Conservation (phyloP, 2,888 invertebrate genomes). For the Neoaliturus tenellus region DNA sequence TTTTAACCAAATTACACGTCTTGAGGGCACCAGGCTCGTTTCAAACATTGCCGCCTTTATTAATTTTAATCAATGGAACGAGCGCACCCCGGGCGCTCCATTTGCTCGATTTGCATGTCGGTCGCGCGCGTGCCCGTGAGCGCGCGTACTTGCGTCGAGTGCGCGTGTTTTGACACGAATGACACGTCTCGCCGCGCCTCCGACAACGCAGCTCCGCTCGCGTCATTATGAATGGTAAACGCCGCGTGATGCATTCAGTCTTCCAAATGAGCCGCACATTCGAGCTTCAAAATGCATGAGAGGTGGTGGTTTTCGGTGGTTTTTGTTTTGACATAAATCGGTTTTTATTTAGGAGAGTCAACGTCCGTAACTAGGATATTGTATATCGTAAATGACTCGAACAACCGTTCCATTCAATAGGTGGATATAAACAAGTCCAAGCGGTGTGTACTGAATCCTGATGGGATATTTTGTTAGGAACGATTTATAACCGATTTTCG, state of each 20-base stretch:
- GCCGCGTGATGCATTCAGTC: constrained; percentile 9
- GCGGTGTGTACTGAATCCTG: no score
- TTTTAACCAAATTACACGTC: neutral
- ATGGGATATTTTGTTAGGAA: no score
- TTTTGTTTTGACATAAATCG: no score
- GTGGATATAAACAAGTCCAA: no score
- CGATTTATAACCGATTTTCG: no score
- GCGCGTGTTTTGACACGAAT: neutral
- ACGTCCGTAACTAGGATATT: no score
- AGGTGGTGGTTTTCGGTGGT: neutral
- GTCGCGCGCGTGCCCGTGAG: neutral
- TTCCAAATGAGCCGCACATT: neutral
- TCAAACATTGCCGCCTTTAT: neutral
- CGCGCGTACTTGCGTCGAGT: neutral
- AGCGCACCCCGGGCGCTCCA: neutral
- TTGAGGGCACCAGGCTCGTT: neutral
- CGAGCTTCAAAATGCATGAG: neutral
- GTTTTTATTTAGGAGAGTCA: no score
- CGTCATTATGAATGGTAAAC: constrained; percentile 13
- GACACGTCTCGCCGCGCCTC: neutral
- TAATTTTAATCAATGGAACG: constrained; percentile 1
- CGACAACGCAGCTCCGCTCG: neutral
- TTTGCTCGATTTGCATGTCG: neutral
- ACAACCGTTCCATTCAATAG: no score
- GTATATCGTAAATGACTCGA: no score